These are phyloP conservation scores for Toxostoma redivivum DNA, from an alignment of 2,113 vertebrate genomes.

Conservation along the genomic window DNA sequence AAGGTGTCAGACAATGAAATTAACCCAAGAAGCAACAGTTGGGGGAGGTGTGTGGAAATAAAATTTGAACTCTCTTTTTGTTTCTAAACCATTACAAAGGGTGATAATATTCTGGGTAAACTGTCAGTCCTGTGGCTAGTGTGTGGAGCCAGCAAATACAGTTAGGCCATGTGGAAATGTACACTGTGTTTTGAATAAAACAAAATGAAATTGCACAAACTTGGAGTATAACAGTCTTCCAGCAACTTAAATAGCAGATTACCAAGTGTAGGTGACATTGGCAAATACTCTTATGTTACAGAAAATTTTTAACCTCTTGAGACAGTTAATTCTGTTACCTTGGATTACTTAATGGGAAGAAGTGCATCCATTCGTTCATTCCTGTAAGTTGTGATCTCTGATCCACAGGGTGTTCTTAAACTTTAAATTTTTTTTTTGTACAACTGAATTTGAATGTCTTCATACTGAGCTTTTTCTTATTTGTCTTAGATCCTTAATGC, in stretches of 20 bases:
- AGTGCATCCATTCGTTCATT: neutral
- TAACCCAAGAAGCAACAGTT: neutral
- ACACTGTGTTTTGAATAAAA: neutral
- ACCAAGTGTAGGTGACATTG: neutral
- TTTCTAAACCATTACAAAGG: neutral
- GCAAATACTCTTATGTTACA: neutral
- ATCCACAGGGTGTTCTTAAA: neutral
- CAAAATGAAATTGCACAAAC: neutral
- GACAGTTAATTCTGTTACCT: neutral
- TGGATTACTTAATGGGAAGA: neutral
- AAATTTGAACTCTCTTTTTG: neutral
- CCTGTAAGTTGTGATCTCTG: neutral
- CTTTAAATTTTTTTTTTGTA: fast-evolving
- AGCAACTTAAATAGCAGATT: neutral
- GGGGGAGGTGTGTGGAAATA: neutral
- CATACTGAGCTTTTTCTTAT: neutral
- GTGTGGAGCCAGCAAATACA: neutral
- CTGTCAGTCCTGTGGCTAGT: neutral
- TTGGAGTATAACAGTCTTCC: neutral
- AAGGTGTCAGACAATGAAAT: neutral
- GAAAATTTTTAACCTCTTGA: neutral
- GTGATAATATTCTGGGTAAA: neutral
- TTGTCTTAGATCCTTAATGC: neutral
- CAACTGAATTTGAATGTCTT: neutral
- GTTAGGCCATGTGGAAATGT: neutral